These are phyloP conservation scores for Parnassius smintheus DNA, from an alignment of 2,888 invertebrate genomes.

Conservation along the genomic window DNA sequence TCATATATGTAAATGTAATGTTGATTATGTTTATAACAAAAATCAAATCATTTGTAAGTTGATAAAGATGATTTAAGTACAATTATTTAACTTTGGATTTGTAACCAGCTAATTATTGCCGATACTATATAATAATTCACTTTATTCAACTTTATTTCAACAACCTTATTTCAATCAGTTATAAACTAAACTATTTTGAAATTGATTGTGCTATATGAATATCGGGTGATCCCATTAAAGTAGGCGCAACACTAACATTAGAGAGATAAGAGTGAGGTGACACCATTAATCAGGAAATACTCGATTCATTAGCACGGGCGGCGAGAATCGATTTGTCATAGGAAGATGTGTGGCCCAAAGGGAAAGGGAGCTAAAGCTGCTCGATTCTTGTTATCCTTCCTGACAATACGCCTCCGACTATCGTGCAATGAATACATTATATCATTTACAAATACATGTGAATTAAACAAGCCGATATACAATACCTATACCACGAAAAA, in stretches of 20 bases:
- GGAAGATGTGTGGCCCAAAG: conserved; percentile 52
- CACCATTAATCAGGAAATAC: conserved; percentile 71
- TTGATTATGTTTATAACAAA: too few relatives aligned
- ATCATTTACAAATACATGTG: not conserved
- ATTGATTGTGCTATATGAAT: conserved; percentile 39
- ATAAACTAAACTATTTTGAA: conserved; percentile 36
- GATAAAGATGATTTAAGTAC: too few relatives aligned
- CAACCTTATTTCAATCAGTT: conserved; percentile 30
- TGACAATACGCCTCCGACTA: conserved; percentile 11
- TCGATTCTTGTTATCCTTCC: conserved; percentile 26
- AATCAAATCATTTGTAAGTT: too few relatives aligned
- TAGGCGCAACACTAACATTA: conserved; percentile 59
- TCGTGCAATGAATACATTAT: conserved; percentile 1
- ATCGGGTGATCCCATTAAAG: conserved; percentile 66
- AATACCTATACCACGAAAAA: too few relatives aligned
- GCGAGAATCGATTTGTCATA: conserved; percentile 70
- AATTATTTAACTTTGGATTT: too few relatives aligned
- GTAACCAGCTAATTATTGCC: too few relatives aligned
- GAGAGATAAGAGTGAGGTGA: conserved; percentile 63
- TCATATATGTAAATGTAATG: too few relatives aligned
- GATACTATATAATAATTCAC: too few relatives aligned
- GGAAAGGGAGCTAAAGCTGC: conserved; percentile 41
- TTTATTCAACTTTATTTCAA: not conserved
- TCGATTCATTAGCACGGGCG: conserved; percentile 67
- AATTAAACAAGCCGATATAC: not conserved